These are phyloP conservation scores for Molorchus minor DNA, from an alignment of 2,888 invertebrate species.

Conservation along the genomic window DNA sequence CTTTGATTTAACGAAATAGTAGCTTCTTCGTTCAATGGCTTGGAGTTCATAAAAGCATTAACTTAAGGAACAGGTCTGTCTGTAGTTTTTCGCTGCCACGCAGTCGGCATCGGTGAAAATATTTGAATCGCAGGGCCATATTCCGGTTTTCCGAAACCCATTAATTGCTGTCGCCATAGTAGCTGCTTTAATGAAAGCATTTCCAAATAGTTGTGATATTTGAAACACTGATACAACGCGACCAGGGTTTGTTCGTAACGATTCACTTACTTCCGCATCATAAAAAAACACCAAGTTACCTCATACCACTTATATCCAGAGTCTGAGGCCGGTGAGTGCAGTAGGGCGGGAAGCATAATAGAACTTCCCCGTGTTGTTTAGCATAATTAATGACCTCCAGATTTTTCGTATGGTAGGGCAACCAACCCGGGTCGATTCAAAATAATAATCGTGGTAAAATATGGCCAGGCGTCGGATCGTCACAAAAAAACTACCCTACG, in stretches of 20 bases:
- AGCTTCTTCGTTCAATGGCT: not conserved
- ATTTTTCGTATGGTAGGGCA: constrained; percentile 44
- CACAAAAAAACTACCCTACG: no score
- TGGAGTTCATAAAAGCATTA: not conserved
- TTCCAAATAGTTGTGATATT: constrained; percentile 37
- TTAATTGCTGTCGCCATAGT: constrained; percentile 44
- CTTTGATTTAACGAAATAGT: constrained; percentile 1
- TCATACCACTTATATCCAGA: constrained; percentile 46
- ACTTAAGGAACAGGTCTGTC: not conserved
- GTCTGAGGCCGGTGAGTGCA: constrained; percentile 49
- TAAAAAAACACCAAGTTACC: constrained; percentile 45
- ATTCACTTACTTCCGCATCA: constrained; percentile 40
- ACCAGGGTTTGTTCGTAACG: constrained; percentile 45
- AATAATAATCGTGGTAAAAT: no score
- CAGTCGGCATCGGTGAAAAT: constrained; percentile 22
- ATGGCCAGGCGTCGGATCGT: no score
- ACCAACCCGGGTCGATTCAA: no score
- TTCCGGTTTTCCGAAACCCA: constrained; percentile 48
- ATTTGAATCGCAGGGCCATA: constrained; percentile 28
- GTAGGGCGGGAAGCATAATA: constrained; percentile 53
- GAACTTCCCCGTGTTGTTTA: constrained; percentile 44
- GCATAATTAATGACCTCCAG: constrained; percentile 48
- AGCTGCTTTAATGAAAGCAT: constrained; percentile 44
- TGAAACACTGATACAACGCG: constrained; percentile 43
- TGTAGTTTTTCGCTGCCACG: constrained; percentile 11